phyloP scores from a whole-genome alignment of 2,797 vertebrate genomes.

The Sebastolobus altivelis region DNA sequence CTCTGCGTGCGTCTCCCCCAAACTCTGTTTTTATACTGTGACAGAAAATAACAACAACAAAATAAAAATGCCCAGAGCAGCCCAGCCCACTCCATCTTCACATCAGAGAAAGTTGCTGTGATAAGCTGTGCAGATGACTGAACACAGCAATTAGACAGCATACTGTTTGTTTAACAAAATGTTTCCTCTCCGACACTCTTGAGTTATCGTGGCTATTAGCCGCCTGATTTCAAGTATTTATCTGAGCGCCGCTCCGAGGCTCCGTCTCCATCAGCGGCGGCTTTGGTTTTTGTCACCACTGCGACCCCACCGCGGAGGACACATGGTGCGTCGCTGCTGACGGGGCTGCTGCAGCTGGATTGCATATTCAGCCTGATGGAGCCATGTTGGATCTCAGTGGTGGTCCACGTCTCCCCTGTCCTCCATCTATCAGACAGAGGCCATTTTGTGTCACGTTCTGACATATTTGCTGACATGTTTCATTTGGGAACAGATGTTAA shows the following conservation, averaged over 20 bases:
- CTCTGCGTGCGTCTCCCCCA: slow-evolving; percentile 28
- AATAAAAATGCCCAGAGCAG: slow-evolving; percentile 61
- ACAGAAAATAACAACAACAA: slow-evolving; percentile 47
- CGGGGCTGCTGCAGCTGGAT: slow-evolving; percentile 80
- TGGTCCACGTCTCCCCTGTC: slow-evolving; percentile 78
- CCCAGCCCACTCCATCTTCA: slow-evolving; percentile 57
- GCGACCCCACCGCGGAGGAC: slow-evolving; percentile 73
- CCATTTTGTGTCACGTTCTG: slow-evolving; percentile 81
- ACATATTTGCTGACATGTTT: slow-evolving; percentile 82
- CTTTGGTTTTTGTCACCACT: slow-evolving; percentile 73
- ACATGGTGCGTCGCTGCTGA: slow-evolving; percentile 75
- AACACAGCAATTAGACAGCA: slow-evolving; percentile 93
- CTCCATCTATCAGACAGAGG: slow-evolving; percentile 84
- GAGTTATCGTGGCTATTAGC: slow-evolving; percentile 95
- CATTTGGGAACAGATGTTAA: slow-evolving; percentile 82
- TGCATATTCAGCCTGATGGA: slow-evolving; percentile 73
- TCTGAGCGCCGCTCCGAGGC: slow-evolving; percentile 83
- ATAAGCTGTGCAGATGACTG: slow-evolving; percentile 88
- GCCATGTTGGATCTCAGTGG: slow-evolving; percentile 87
- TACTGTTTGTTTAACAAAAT: slow-evolving; percentile 95
- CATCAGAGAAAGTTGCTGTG: slow-evolving; percentile 75
- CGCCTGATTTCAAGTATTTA: slow-evolving; percentile 92
- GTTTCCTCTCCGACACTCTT: slow-evolving; percentile 90
- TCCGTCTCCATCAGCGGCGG: slow-evolving; percentile 83
- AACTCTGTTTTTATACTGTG: slow-evolving; percentile 21